These are phyloP conservation scores for Scyliorhinus canicula DNA, from an alignment of 2,797 vertebrate species.

Conservation along the genomic window DNA sequence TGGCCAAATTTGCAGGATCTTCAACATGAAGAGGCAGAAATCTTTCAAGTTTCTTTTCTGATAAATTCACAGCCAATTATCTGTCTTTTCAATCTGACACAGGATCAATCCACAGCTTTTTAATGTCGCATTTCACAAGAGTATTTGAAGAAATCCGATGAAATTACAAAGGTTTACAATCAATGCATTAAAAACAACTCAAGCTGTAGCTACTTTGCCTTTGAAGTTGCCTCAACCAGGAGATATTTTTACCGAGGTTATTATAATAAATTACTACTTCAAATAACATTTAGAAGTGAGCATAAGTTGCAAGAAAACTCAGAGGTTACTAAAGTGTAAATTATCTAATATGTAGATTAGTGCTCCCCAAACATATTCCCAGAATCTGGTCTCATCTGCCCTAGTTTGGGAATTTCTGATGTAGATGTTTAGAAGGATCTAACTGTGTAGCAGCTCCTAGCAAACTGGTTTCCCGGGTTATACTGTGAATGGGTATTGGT, in stretches of 20 bases:
- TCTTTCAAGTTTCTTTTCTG: neutral
- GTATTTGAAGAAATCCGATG: neutral
- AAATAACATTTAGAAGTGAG: neutral
- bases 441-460: neutral
- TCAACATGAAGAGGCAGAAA: neutral
- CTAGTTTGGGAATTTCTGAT: no score
- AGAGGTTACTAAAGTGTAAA: neutral
- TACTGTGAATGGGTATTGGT: neutral
- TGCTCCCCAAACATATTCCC: no score
- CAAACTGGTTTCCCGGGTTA: neutral
- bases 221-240: neutral
- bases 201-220: neutral
- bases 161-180: neutral
- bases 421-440: no score
- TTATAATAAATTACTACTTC: conserved; percentile 7
- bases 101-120: conserved; percentile 1
- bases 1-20: neutral
- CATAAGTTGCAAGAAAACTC: neutral
- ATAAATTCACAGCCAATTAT: conserved; percentile 23
- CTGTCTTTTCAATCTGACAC: neutral
- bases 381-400: no score
- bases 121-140: neutral
- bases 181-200: neutral
- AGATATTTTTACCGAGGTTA: neutral
- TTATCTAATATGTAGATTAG: neutral